A percentile compares a stretch with the other conserved stretches of the same genome.
These are phyloP conservation scores for Oreochromis aureus DNA, from an alignment of 2,113 vertebrate genomes.

Conservation along the genomic window DNA sequence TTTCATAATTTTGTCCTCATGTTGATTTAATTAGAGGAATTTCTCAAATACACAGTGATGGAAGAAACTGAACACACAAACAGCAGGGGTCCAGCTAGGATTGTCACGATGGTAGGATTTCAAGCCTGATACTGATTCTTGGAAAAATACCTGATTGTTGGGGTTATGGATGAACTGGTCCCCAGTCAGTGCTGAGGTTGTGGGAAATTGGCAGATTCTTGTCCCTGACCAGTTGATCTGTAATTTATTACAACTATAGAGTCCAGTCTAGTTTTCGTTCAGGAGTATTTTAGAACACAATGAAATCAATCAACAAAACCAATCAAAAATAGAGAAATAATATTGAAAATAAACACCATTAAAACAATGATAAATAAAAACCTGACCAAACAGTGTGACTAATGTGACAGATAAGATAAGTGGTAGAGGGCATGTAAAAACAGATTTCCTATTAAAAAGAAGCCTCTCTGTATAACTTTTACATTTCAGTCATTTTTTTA, in stretches of 20 bases:
- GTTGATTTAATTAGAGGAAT: neutral
- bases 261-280: neutral
- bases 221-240: too few relatives aligned
- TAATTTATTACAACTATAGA: too few relatives aligned
- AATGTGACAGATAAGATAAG: neutral
- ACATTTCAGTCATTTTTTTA: neutral
- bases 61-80: neutral
- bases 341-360: neutral
- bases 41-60: neutral
- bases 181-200: neutral
- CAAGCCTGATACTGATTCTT: neutral
- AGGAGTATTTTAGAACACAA: neutral
- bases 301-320: neutral
- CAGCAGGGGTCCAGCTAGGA: neutral
- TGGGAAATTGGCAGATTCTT: neutral
- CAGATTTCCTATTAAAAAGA: too few relatives aligned
- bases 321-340: neutral
- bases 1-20: neutral
- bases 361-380: neutral
- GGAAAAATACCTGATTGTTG: neutral
- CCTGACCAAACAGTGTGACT: neutral
- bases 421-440: neutral
- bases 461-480: neutral
- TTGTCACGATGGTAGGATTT: neutral
- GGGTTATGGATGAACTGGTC: neutral